Conservation (phyloP, 2,888 invertebrate genomes). For the Glyphotaelius pellucidus region DNA sequence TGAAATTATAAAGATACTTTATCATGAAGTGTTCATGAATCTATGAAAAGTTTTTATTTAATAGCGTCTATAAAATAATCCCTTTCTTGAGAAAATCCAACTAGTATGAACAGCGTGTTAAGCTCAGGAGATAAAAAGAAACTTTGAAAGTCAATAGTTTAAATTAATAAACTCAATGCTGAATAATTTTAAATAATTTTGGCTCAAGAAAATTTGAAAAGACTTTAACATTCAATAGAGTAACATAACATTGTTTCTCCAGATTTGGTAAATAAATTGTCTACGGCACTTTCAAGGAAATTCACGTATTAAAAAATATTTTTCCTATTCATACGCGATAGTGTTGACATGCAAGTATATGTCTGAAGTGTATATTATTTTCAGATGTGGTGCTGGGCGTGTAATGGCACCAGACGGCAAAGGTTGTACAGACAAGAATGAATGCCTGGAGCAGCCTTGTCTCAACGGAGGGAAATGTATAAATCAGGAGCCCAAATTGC, state of each 20-base stretch:
- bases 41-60: not conserved
- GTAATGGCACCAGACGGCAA: slow-evolving; percentile 83
- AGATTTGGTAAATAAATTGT: not conserved
- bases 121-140: not conserved
- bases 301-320: not conserved
- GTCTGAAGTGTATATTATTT: not conserved
- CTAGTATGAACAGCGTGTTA: not conserved
- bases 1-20: not conserved
- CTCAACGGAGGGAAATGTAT: slow-evolving; percentile 84
- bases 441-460: slow-evolving; percentile 85
- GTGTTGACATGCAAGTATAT: not conserved
- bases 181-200: not conserved
- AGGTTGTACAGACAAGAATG: slow-evolving; percentile 85
- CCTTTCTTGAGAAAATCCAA: not conserved
- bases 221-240: not conserved
- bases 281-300: not conserved
- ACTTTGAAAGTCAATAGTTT: not conserved
- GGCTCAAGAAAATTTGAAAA: not conserved
- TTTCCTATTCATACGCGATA: not conserved
- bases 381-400: slow-evolving; percentile 84
- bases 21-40: not conserved
- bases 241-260: not conserved
- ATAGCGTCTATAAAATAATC: not conserved
- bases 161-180: not conserved
- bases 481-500: slow-evolving; percentile 82